phyloP scores from a whole-genome alignment of 2,113 vertebrate species.

The Terrapene triunguis region DNA sequence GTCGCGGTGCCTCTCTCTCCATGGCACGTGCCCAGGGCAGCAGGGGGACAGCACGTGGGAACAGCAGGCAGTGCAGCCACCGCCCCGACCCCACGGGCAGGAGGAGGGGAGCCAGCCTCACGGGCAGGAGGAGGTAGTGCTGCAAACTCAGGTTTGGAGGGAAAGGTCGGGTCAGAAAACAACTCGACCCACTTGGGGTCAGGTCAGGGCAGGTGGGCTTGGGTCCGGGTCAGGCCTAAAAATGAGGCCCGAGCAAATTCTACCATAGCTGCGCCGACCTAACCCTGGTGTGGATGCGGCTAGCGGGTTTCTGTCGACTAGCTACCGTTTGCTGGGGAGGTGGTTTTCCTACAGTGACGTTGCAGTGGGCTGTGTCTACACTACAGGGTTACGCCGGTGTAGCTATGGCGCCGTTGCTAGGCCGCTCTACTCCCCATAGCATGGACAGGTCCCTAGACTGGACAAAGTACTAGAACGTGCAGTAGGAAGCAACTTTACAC shows the following conservation, averaged over 20 bases:
- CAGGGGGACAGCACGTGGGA: too few relatives aligned
- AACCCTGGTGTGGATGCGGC: not conserved
- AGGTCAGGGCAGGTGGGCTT: not conserved
- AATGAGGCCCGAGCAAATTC: not conserved
- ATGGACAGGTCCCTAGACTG: not conserved
- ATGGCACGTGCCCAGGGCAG: not conserved
- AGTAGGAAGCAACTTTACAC: not conserved
- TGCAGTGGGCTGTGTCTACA: not conserved
- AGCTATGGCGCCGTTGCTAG: not conserved
- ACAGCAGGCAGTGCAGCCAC: not conserved
- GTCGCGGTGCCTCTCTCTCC: not conserved
- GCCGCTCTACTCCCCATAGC: not conserved
- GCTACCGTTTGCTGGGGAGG: not conserved
- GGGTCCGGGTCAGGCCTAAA: not conserved
- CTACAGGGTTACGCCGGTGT: not conserved
- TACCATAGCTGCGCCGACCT: not conserved
- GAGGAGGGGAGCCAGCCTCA: not conserved
- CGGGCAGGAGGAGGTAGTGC: too few relatives aligned
- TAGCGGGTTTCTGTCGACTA: not conserved
- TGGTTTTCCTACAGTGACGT: not conserved
- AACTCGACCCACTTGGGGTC: not conserved
- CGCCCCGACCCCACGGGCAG: not conserved
- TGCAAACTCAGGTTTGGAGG: not conserved
- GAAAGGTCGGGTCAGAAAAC: not conserved
- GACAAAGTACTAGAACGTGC: not conserved